A percentile compares a stretch with the other conserved stretches of the same genome.
These are phyloP conservation scores for Aricia agestis DNA, from an alignment of 1,140 invertebrate species.

Conservation along the genomic window DNA sequence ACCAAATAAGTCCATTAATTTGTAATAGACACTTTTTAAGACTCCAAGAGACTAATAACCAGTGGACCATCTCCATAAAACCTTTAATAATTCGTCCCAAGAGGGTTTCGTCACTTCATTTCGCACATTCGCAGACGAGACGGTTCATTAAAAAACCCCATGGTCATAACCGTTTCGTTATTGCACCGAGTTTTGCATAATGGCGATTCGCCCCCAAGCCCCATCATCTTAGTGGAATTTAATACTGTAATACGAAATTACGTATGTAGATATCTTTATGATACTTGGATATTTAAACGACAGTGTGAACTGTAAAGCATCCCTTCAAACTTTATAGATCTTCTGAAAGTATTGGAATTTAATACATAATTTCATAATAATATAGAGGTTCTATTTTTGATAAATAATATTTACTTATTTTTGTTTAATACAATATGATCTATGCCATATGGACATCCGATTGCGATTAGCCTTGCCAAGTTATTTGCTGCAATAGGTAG, in stretches of 20 bases:
- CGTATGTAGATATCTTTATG: constrained; percentile 22
- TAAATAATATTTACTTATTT: no score
- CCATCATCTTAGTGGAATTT: constrained; percentile 39
- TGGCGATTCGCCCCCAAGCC: constrained; percentile 32
- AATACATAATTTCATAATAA: no score
- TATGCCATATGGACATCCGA: no score
- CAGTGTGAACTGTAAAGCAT: neutral
- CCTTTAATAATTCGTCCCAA: neutral
- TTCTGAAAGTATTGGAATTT: neutral
- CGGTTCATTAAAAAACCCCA: constrained; percentile 36
- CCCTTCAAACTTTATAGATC: neutral
- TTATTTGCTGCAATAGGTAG: no score
- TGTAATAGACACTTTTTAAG: neutral
- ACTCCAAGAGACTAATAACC: neutral
- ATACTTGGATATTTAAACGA: constrained; percentile 5
- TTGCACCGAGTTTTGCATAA: constrained; percentile 57
- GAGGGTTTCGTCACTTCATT: constrained; percentile 2
- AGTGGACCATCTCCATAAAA: neutral
- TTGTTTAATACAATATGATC: no score
- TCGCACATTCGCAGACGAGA: constrained; percentile 15
- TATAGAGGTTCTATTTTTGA: no score
- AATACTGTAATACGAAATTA: constrained; percentile 40
- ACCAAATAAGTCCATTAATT: neutral
- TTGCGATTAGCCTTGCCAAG: no score
- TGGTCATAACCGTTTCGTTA: constrained; percentile 41